A percentile compares a stretch with the other conserved stretches of the same genome.
Conservation (phyloP, 2,888 invertebrate species). For the Penaeus monodon region DNA sequence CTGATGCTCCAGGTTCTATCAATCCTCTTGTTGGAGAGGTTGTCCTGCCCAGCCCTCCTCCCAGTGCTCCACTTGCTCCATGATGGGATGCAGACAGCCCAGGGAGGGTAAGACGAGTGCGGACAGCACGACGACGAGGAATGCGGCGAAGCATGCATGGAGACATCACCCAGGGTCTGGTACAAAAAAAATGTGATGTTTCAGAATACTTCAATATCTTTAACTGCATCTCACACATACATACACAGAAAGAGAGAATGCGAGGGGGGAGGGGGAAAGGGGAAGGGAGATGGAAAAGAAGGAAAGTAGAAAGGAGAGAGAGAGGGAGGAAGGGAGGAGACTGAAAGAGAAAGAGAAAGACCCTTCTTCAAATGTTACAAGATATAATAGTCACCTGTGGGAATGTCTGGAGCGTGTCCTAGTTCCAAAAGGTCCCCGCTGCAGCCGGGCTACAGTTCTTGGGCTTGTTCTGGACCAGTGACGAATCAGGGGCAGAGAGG, state of each 20-base stretch:
- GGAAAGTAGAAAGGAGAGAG: too few relatives aligned
- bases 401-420: constrained; percentile 25
- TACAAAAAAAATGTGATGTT: background rate
- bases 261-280: too few relatives aligned
- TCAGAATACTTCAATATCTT: background rate
- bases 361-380: too few relatives aligned
- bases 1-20: background rate
- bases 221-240: too few relatives aligned
- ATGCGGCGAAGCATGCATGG: constrained; percentile 24
- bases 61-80: constrained; percentile 16
- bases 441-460: constrained; percentile 26
- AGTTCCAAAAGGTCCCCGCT: constrained; percentile 35
- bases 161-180: constrained; percentile 28
- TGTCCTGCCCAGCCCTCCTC: background rate
- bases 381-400: background rate
- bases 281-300: too few relatives aligned
- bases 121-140: constrained; percentile 21
- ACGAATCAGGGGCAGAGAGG: background rate
- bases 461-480: constrained; percentile 26
- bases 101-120: constrained; percentile 22
- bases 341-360: too few relatives aligned
- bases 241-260: too few relatives aligned
- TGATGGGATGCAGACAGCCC: constrained; percentile 6
- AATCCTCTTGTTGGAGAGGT: constrained; percentile 2
- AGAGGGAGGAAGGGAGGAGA: too few relatives aligned